Conservation (phyloP, 2,888 invertebrate species). For the Rhingia rostrata region DNA sequence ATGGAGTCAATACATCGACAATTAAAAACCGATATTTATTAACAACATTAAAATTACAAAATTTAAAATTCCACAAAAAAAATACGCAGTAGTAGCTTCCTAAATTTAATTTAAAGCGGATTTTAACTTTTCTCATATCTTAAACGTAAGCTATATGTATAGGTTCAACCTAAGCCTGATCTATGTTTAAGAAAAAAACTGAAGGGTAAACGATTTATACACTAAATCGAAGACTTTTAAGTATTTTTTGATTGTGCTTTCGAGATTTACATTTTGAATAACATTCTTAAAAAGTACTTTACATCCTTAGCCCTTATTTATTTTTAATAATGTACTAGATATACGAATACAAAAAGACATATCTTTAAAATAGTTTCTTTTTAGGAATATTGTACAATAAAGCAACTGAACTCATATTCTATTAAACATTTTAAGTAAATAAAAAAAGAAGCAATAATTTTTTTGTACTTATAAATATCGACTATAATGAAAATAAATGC, state of each 20-base stretch:
- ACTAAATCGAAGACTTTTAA: constrained; percentile 31
- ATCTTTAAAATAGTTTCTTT: constrained; percentile 24
- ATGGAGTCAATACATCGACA: constrained; percentile 57
- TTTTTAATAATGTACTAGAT: constrained; percentile 49
- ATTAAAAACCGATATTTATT: constrained; percentile 41
- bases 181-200: constrained; percentile 8
- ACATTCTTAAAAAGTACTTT: constrained; percentile 34
- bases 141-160: constrained; percentile 12
- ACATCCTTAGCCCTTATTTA: constrained; percentile 51
- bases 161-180: constrained; percentile 35
- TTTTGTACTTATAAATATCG: constrained; percentile 20
- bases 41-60: background rate
- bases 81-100: constrained; percentile 19
- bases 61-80: background rate
- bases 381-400: constrained; percentile 48
- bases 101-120: constrained; percentile 43
- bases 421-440: constrained; percentile 36
- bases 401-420: constrained; percentile 1
- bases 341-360: constrained; percentile 38
- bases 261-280: constrained; percentile 20
- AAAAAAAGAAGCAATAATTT: background rate
- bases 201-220: constrained; percentile 35
- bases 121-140: constrained; percentile 10
- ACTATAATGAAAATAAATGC: constrained; percentile 41
- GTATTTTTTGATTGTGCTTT: constrained; percentile 34